These are phyloP conservation scores for Apoda limacodes DNA, from an alignment of 2,888 invertebrate genomes.

Conservation along the genomic window DNA sequence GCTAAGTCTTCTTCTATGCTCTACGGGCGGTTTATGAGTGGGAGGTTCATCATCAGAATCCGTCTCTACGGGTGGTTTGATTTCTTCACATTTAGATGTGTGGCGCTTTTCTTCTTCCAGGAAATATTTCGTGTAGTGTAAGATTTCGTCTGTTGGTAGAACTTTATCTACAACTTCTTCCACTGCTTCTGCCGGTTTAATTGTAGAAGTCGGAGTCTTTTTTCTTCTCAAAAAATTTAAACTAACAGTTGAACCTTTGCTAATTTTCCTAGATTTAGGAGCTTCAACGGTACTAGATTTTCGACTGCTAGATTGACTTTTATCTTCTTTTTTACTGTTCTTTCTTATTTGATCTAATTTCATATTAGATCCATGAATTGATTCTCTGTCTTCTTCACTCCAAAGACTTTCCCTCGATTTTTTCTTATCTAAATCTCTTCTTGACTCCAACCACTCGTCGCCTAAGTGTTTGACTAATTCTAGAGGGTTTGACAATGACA, in stretches of 20 bases:
- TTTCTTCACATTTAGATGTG: conserved; percentile 32
- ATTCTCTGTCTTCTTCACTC: conserved; percentile 61
- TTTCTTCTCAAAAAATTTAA: conserved; percentile 54
- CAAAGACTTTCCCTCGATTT: conserved; percentile 62
- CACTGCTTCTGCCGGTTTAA: conserved; percentile 49
- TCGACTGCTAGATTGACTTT: conserved; percentile 35
- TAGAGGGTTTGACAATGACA: conserved; percentile 60
- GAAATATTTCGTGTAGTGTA: conserved; percentile 48
- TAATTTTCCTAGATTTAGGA: conserved; percentile 50
- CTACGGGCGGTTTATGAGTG: conserved; percentile 39
- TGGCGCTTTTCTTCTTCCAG: conserved; percentile 53
- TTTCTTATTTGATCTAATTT: conserved; percentile 49
- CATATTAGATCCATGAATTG: conserved; percentile 46
- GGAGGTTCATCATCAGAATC: conserved; percentile 53
- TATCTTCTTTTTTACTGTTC: conserved; percentile 54
- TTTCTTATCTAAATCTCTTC: conserved; percentile 50
- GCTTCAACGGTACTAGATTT: conserved; percentile 44
- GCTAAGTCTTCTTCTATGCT: conserved; percentile 53
- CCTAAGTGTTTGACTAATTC: conserved; percentile 60
- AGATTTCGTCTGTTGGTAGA: conserved; percentile 40
- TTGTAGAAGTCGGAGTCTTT: conserved; percentile 45
- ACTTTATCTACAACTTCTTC: conserved; percentile 41
- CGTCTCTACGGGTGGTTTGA: conserved; percentile 38
- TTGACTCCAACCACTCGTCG: conserved; percentile 54
- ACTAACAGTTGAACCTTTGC: conserved; percentile 56